Conservation (phyloP, 2,888 invertebrate genomes). For the Rotaria magnacalcarata region DNA sequence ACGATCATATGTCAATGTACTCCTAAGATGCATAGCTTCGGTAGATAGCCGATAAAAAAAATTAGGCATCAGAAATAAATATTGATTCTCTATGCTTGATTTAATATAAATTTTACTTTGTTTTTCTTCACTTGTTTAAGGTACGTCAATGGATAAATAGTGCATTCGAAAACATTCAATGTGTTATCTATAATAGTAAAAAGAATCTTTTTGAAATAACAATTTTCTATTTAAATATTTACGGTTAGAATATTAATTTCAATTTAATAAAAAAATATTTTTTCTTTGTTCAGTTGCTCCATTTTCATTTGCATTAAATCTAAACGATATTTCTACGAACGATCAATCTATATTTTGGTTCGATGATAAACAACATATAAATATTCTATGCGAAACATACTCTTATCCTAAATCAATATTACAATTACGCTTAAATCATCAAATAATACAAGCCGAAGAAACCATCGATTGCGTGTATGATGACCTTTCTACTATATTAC, state of each 20-base stretch:
- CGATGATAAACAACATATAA: background rate
- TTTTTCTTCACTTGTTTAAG: background rate
- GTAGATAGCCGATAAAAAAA: too few species aligned
- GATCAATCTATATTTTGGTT: background rate
- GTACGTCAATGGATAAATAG: background rate
- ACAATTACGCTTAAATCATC: background rate
- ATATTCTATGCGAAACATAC: background rate
- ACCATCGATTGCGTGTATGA: background rate
- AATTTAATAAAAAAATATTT: background rate
- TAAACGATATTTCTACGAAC: background rate
- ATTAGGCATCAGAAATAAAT: too few species aligned
- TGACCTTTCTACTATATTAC: background rate
- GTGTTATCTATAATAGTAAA: background rate
- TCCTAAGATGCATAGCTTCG: too few species aligned
- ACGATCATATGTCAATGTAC: too few species aligned
- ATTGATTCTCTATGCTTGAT: too few species aligned
- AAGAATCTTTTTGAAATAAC: background rate
- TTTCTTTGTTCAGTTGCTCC: background rate
- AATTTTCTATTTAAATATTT: constrained; percentile 8
- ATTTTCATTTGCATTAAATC: background rate
- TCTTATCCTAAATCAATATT: constrained; percentile 25
- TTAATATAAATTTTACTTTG: too few species aligned
- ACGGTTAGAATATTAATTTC: background rate
- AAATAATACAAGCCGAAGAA: background rate
- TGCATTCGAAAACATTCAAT: constrained; percentile 3